phyloP scores from a whole-genome alignment of 2,888 invertebrate species.

The Choristoneura rosaceana region DNA sequence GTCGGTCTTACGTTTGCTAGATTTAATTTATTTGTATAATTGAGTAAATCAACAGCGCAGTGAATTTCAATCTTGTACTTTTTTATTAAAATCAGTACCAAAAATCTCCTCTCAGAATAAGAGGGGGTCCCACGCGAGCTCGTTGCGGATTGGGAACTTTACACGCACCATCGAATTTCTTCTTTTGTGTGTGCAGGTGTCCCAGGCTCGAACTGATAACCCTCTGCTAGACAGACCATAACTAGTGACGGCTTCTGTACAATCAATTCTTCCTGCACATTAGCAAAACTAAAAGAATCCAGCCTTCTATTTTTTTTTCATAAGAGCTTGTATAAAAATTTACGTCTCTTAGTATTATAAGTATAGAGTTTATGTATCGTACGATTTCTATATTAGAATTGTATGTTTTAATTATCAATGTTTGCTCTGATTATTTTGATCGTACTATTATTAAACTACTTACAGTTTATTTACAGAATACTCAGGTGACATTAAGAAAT shows the following conservation, averaged over 20 bases:
- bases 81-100: no score
- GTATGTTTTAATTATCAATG: constrained; percentile 4
- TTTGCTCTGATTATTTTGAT: constrained; percentile 8
- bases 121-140: no score
- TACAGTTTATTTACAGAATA: not conserved
- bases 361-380: not conserved
- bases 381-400: constrained; percentile 1
- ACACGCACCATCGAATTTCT: no score
- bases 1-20: not conserved
- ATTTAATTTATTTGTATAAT: not conserved
- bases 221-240: no score
- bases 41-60: not conserved
- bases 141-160: no score
- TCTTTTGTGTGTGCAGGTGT: no score
- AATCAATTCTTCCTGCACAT: no score
- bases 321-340: not conserved
- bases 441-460: not conserved
- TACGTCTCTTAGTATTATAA: not conserved
- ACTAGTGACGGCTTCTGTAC: no score
- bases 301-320: no score
- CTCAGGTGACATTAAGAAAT: not conserved
- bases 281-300: no score
- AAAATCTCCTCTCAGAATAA: no score
- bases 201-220: no score
- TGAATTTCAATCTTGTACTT: not conserved